A percentile compares a stretch with the other conserved stretches of the same genome.
Conservation (phyloP, 2,113 vertebrate genomes). For the Labeo rohita region DNA sequence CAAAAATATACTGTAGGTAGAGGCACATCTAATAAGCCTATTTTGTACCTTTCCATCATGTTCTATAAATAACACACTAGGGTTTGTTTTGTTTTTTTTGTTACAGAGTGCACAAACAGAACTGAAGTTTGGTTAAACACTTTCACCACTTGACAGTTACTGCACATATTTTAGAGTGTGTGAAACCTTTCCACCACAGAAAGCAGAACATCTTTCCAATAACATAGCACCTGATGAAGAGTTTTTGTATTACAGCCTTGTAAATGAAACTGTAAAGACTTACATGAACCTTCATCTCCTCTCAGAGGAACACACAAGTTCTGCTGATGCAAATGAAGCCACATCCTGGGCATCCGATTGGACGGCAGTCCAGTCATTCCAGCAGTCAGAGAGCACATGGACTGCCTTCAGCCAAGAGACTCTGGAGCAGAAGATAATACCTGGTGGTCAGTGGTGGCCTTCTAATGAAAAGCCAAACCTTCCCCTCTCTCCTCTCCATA, state of each 20-base stretch:
- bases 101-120: neutral
- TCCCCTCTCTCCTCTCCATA: constrained; percentile 48
- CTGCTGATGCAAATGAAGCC: constrained; percentile 43
- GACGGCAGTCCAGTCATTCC: constrained; percentile 55
- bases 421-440: constrained; percentile 26
- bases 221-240: neutral
- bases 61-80: neutral
- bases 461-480: constrained; percentile 58
- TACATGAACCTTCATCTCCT: neutral
- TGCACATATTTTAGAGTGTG: neutral
- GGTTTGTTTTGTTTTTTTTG: neutral
- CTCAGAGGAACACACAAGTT: constrained; percentile 56
- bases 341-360: constrained; percentile 58
- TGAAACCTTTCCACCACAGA: constrained; percentile 3
- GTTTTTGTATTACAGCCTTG: neutral
- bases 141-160: constrained; percentile 2
- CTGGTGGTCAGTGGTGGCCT: constrained; percentile 73
- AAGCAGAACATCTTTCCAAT: constrained; percentile 2
- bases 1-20: neutral
- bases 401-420: constrained; percentile 69
- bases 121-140: neutral
- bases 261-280: neutral
- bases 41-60: neutral
- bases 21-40: neutral
- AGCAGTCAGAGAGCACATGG: constrained; percentile 68